Evolutionary conservation across 2,797 vertebrate species (phyloP).

Genomic region (Eleutherodactylus coqui): DNA sequence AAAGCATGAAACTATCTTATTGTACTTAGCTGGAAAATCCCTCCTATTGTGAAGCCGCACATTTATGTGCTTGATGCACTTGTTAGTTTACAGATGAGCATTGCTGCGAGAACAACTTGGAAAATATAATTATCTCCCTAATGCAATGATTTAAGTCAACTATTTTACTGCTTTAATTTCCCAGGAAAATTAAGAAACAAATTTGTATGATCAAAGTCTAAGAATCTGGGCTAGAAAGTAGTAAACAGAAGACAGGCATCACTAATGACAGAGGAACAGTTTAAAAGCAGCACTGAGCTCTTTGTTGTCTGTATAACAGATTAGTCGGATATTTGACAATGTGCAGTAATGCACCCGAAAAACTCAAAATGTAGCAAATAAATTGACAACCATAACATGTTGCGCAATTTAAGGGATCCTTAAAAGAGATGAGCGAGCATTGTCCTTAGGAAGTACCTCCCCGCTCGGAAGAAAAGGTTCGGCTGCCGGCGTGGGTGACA

Average conservation of each 20-base stretch:
- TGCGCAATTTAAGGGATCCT: too few relatives aligned
- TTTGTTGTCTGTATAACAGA: background rate
- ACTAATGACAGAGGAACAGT: background rate
- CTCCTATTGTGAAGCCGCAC: constrained; percentile 27
- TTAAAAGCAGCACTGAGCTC: background rate
- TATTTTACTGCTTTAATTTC: constrained; percentile 40
- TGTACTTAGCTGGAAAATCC: constrained; percentile 19
- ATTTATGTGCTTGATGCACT: constrained; percentile 15
- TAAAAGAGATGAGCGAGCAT: too few relatives aligned
- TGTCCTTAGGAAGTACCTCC: too few relatives aligned
- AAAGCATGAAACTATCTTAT: background rate
- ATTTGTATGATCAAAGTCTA: constrained; percentile 41
- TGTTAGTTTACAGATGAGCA: constrained; percentile 21
- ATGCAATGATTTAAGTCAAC: constrained; percentile 42
- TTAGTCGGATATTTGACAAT: background rate
- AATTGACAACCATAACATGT: background rate
- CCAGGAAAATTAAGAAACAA: constrained; percentile 25
- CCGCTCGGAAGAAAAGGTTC: too few relatives aligned
- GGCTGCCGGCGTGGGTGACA: too few relatives aligned
- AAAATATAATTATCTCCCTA: constrained; percentile 44
- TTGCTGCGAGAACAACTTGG: constrained; percentile 39
- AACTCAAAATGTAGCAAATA: background rate
- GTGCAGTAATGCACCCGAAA: background rate
- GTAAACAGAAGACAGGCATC: constrained; percentile 15
- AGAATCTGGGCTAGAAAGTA: constrained; percentile 3